Percentiles rank a stretch among this genome's conserved stretches.
Conservation (phyloP, 2,113 vertebrate species). For the Aspidoscelis tigris region DNA sequence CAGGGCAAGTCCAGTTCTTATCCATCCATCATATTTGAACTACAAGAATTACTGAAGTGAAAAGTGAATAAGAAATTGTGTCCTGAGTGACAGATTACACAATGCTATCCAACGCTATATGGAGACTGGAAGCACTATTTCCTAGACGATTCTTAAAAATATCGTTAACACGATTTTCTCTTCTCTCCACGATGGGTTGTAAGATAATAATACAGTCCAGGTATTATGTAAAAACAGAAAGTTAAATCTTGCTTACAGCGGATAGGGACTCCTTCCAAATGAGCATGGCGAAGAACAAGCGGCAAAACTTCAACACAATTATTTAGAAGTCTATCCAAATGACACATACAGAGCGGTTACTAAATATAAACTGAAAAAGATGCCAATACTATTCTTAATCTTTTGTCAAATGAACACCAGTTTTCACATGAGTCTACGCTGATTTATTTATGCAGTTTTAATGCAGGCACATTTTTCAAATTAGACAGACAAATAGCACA, state of each 20-base stretch:
- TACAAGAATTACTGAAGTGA: background rate
- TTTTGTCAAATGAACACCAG: background rate
- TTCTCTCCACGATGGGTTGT: background rate
- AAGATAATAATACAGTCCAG: background rate
- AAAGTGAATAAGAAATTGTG: background rate
- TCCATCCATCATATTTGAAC: background rate
- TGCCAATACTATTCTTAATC: background rate
- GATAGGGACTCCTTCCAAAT: background rate
- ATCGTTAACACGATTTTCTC: background rate
- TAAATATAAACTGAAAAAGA: background rate
- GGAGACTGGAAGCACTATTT: background rate
- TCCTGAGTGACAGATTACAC: background rate
- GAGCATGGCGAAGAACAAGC: background rate
- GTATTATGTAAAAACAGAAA: background rate
- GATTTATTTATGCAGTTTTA: slow-evolving; percentile 19
- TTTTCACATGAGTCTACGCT: background rate
- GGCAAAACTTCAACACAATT: background rate
- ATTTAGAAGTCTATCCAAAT: background rate
- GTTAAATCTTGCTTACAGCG: background rate
- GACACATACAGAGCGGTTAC: background rate
- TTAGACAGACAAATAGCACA: background rate
- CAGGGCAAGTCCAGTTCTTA: background rate
- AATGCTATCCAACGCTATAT: background rate
- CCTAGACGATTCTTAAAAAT: background rate
- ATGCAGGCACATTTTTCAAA: background rate